Percentiles rank a stretch among this genome's conserved stretches.
Evolutionary conservation across 1,140 invertebrate species (phyloP).

Genomic region (Calosoma granatense): DNA sequence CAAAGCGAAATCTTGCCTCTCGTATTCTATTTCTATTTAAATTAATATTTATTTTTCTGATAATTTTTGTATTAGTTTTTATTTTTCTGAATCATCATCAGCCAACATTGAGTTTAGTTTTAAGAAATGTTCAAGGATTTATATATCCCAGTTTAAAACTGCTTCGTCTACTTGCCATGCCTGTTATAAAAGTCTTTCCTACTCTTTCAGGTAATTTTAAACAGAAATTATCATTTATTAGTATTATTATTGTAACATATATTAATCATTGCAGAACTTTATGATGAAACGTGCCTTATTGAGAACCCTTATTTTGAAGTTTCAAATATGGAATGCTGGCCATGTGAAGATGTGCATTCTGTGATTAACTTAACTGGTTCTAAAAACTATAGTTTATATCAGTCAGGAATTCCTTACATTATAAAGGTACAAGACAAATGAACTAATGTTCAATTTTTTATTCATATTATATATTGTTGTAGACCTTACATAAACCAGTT

Average conservation of each 20-base stretch:
- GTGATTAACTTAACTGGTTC: constrained; percentile 35
- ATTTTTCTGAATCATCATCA: constrained; percentile 32
- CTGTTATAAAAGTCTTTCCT: constrained; percentile 38
- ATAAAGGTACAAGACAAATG: constrained; percentile 22
- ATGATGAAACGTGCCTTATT: constrained; percentile 68
- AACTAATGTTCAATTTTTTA: no score
- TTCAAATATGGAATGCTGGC: constrained; percentile 64
- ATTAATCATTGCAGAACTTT: constrained; percentile 47
- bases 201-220: constrained; percentile 29
- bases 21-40: constrained; percentile 14
- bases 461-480: constrained; percentile 17
- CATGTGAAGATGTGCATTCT: constrained; percentile 53
- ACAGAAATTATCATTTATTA: constrained; percentile 5
- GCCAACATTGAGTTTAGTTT: constrained; percentile 33
- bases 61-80: constrained; percentile 29
- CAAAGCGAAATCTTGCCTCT: constrained; percentile 11
- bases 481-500: constrained; percentile 33
- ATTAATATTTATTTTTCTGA: constrained; percentile 19
- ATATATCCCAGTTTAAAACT: constrained; percentile 42
- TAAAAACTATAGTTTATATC: constrained; percentile 24
- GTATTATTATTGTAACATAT: constrained; percentile 10
- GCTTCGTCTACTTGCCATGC: constrained; percentile 38
- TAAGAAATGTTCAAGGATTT: constrained; percentile 38
- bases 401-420: constrained; percentile 29
- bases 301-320: constrained; percentile 66